Conservation (phyloP, 2,888 invertebrate genomes). For the Gymnoscelis rufifasciata region DNA sequence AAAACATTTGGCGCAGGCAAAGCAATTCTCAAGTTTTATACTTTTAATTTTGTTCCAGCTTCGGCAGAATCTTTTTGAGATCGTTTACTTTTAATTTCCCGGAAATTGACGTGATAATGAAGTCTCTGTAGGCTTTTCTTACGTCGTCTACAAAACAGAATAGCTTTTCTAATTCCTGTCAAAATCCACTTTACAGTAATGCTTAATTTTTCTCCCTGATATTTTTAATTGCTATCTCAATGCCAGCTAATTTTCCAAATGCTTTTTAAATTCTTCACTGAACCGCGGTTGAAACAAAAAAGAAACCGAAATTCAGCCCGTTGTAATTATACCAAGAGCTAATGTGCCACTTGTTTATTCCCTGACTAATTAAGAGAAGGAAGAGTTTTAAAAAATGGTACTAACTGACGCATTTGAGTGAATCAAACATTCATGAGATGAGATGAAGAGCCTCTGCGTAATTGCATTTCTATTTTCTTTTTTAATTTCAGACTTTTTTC, state of each 20-base stretch:
- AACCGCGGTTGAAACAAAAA: constrained; percentile 49
- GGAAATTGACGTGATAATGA: constrained; percentile 6
- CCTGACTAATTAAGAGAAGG: constrained; percentile 74
- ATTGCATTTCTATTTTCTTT: constrained; percentile 42
- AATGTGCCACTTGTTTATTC: constrained; percentile 77
- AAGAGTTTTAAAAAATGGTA: constrained; percentile 66
- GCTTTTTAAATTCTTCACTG: constrained; percentile 69
- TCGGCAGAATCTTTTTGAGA: constrained; percentile 30
- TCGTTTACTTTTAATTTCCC: constrained; percentile 24
- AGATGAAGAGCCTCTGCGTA: constrained; percentile 46
- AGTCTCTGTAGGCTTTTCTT: background rate
- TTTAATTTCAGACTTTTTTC: constrained; percentile 40
- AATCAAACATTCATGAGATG: constrained; percentile 72
- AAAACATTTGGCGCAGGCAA: constrained; percentile 56
- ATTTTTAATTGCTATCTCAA: constrained; percentile 48
- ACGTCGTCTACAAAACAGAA: background rate
- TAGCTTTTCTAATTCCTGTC: background rate
- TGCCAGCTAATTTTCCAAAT: constrained; percentile 68
- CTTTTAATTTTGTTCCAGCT: constrained; percentile 58
- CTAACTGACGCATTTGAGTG: constrained; percentile 51
- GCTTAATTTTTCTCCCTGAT: constrained; percentile 10
- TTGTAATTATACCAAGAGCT: constrained; percentile 75
- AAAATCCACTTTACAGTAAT: constrained; percentile 1
- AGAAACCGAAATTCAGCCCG: constrained; percentile 52
- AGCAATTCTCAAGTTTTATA: constrained; percentile 64